phyloP scores from a whole-genome alignment of 2,888 invertebrate species.

The Eledona agricola region DNA sequence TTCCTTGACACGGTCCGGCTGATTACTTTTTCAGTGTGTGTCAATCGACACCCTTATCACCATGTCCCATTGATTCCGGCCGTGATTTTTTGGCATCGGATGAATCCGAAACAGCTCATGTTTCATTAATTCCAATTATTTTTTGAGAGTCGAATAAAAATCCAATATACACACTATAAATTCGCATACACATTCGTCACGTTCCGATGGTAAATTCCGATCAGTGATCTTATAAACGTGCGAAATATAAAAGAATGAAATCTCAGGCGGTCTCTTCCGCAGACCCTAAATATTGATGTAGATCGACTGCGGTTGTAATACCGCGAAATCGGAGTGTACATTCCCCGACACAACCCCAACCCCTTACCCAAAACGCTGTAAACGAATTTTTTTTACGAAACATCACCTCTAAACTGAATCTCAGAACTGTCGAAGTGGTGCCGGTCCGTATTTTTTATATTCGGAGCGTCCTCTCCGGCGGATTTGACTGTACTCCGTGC shows the following conservation, averaged over 20 bases:
- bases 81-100: background rate
- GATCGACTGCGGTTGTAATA: constrained; percentile 41
- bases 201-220: constrained; percentile 37
- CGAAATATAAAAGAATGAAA: constrained; percentile 52
- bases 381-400: no score
- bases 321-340: constrained; percentile 29
- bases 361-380: constrained; percentile 12
- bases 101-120: constrained; percentile 13
- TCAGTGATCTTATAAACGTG: constrained; percentile 47
- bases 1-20: no score
- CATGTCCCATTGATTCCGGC: constrained; percentile 18
- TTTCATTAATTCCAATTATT: constrained; percentile 30
- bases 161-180: constrained; percentile 26
- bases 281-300: constrained; percentile 53
- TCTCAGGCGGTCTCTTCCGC: constrained; percentile 51
- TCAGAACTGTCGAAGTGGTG: background rate
- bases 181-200: constrained; percentile 35
- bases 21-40: constrained; percentile 15
- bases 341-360: constrained; percentile 27
- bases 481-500: constrained; percentile 45
- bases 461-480: constrained; percentile 1
- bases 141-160: constrained; percentile 28
- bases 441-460: background rate
- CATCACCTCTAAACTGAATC: background rate
- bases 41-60: constrained; percentile 27